Percentiles rank a stretch among this genome's conserved stretches.
phyloP scores from a whole-genome alignment of 2,797 vertebrate species.

The Phataginus tetradactyla region DNA sequence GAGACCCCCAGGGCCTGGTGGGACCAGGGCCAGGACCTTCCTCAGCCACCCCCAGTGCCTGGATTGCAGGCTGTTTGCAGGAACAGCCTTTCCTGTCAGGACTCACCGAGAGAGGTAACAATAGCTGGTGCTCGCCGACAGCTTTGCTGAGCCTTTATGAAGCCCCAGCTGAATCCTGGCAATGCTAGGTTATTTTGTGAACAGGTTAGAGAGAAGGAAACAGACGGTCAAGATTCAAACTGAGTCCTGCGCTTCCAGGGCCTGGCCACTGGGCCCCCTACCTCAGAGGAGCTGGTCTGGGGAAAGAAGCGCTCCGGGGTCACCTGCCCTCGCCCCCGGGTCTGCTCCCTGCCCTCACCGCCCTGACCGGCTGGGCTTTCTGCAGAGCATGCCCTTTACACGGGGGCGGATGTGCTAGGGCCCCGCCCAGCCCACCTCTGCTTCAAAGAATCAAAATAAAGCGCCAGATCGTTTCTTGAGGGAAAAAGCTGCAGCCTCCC shows the following conservation, averaged over 20 bases:
- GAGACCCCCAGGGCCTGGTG: background rate
- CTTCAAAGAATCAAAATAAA: background rate
- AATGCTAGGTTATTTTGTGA: fast-evolving
- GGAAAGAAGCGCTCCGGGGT: background rate
- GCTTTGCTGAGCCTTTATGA: background rate
- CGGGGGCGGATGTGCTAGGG: fast-evolving
- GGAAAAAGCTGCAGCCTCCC: background rate
- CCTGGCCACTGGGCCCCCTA: background rate
- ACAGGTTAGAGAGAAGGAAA: background rate
- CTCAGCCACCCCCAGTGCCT: background rate
- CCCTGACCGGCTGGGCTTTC: background rate
- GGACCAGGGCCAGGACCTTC: background rate
- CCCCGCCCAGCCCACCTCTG: background rate
- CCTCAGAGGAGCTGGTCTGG: background rate
- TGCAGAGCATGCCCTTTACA: background rate
- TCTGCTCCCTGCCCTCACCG: too few relatives aligned
- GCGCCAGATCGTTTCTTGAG: background rate
- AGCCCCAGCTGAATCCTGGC: background rate
- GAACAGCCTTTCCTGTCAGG: fast-evolving
- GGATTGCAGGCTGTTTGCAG: background rate
- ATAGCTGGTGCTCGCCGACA: fast-evolving
- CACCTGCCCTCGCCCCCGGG: background rate
- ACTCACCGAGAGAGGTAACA: background rate
- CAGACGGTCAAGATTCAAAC: background rate
- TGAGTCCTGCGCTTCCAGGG: fast-evolving